Percentiles rank a stretch among this genome's conserved stretches.
Conservation (phyloP, 2,888 invertebrate genomes). For the Heliothis peltigera region DNA sequence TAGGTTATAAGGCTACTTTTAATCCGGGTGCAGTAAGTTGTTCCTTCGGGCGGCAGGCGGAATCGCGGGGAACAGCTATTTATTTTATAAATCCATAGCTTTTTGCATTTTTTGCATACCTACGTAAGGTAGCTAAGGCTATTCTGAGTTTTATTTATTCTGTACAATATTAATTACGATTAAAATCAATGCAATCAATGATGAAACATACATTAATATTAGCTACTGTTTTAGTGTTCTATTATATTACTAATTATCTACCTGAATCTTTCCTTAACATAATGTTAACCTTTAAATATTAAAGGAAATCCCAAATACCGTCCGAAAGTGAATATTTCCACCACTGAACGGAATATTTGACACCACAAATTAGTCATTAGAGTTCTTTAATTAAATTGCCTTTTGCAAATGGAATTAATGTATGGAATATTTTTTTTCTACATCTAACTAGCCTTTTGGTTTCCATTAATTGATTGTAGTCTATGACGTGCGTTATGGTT, state of each 20-base stretch:
- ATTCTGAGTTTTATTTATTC: too few relatives aligned
- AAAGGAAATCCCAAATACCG: constrained; percentile 26
- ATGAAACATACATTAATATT: too few relatives aligned
- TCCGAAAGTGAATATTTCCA: constrained; percentile 29
- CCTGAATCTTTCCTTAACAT: not conserved
- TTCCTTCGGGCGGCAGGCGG: too few relatives aligned
- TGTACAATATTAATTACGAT: too few relatives aligned
- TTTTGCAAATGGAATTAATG: constrained; percentile 20
- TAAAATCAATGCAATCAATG: too few relatives aligned
- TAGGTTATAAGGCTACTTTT: too few relatives aligned
- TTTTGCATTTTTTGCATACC: too few relatives aligned
- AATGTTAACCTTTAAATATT: not conserved
- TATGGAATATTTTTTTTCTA: constrained; percentile 20
- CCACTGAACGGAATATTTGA: constrained; percentile 27
- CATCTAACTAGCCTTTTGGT: not conserved
- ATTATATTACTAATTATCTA: not conserved
- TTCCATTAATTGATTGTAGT: constrained; percentile 24
- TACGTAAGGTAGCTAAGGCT: too few relatives aligned
- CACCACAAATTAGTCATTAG: constrained; percentile 31
- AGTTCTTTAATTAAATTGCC: constrained; percentile 7
- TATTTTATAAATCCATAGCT: too few relatives aligned
- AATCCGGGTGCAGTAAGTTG: too few relatives aligned
- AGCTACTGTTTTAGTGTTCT: too few relatives aligned
- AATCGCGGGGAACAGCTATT: too few relatives aligned
- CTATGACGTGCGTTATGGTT: constrained; percentile 33